Evolutionary conservation across 2,113 vertebrate species (phyloP).

Genomic region (Brachionichthys hirsutus): DNA sequence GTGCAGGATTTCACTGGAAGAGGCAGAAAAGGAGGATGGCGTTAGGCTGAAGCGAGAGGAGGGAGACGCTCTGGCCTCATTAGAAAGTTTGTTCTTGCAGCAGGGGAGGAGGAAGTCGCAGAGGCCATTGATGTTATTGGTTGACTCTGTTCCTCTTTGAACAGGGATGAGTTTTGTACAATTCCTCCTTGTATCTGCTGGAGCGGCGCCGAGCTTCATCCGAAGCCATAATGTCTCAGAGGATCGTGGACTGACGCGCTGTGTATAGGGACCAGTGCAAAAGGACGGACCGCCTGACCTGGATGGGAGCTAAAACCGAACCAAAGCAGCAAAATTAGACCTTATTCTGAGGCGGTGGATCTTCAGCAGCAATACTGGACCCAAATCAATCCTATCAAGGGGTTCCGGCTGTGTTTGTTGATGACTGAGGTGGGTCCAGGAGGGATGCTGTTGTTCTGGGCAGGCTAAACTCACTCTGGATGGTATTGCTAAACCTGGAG

Average conservation of each 20-base stretch:
- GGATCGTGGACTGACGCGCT: constrained; percentile 56
- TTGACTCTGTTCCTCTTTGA: constrained; percentile 11
- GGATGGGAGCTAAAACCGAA: constrained; percentile 58
- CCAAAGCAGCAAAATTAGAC: constrained; percentile 19
- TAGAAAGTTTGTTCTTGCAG: constrained; percentile 57
- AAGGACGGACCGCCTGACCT: constrained; percentile 68
- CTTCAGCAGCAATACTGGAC: constrained; percentile 10
- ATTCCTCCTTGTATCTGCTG: constrained; percentile 26
- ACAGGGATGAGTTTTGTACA: constrained; percentile 34
- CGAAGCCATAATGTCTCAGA: constrained; percentile 45
- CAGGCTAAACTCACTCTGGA: constrained; percentile 53
- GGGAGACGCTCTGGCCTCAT: constrained; percentile 3
- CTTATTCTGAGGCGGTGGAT: constrained; percentile 48
- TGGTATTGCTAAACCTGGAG: too few relatives aligned
- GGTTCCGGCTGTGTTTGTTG: constrained; percentile 28
- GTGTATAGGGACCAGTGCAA: constrained; percentile 43
- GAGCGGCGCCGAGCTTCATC: constrained; percentile 38
- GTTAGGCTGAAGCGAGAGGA: constrained; percentile 12
- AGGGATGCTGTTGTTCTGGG: constrained; percentile 57
- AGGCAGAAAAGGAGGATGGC: constrained; percentile 22
- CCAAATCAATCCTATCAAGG: constrained; percentile 10
- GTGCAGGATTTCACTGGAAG: constrained; percentile 22
- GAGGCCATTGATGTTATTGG: constrained; percentile 24
- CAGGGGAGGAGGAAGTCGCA: constrained; percentile 4
- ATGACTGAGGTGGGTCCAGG: constrained; percentile 51